Evolutionary conservation across 53 echinoderm and acorn worm genomes (phyloP).

Genomic region (Patiria pectinifera): DNA sequence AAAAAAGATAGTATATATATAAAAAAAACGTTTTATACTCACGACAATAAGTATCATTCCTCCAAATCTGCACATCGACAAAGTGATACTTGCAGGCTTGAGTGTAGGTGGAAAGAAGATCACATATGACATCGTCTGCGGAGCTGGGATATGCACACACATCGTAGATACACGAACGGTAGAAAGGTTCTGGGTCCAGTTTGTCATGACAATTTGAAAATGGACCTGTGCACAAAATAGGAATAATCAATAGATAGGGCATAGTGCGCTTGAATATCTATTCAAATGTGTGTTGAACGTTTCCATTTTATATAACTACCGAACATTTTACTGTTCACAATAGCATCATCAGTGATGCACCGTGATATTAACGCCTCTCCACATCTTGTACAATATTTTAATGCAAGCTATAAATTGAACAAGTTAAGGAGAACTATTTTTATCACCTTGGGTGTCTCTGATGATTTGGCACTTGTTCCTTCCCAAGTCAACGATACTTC

Average conservation of each 20-base stretch:
- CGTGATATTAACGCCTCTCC: no score
- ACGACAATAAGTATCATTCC: conserved; percentile 90
- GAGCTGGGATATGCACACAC: conserved; percentile 76
- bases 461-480: conserved; percentile 70
- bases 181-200: conserved; percentile 77
- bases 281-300: no score
- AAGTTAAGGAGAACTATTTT: no score
- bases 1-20: not conserved
- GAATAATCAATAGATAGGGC: not conserved
- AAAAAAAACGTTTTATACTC: conserved; percentile 48
- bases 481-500: conserved; percentile 42
- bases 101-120: conserved; percentile 75
- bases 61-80: conserved; percentile 75
- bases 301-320: no score
- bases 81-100: conserved; percentile 86
- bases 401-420: no score
- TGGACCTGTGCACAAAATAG: conserved; percentile 58
- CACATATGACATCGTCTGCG: conserved; percentile 69
- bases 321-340: no score
- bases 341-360: no score
- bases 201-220: conserved; percentile 72
- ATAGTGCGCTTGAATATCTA: no score
- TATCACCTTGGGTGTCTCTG: conserved; percentile 61
- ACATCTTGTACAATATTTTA: no score
- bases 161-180: conserved; percentile 82